Evolutionary conservation across 2,113 vertebrate genomes (phyloP), one percentile per base, ranked within the genome.

Genomic region (Illadopsis cleaveri): DNA sequence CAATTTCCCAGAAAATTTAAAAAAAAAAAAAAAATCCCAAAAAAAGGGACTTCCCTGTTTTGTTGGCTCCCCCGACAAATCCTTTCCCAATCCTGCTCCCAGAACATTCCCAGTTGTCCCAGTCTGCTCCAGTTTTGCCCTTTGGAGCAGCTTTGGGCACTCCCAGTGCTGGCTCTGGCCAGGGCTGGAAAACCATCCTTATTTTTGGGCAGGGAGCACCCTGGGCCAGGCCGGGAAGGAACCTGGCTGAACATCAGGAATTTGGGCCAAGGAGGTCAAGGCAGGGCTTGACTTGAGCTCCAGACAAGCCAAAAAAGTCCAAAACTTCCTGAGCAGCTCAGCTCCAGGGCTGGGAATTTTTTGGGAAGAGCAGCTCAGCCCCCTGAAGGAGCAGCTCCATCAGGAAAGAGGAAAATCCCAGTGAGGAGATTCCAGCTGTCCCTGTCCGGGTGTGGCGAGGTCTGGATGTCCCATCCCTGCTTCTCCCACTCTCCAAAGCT

Each of bases 251-350:
- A 47, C 16, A 64, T 40, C 90, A 79, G 48, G 57, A 71, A 19
- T 21, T 47, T n/a, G 47, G 31, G 90, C 87, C 53, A 66, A 82
- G 4, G 3, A 91, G 50, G 60, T 56, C 51, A 61, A 61, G 28
- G 42, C 23, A 40, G 27, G 35, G 69, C 12, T 90, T 13, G 30
- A 15, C 20, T 69, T 16, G 45, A 73, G 69, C 82, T 64, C 48
- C 82, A 38, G n/a, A 23, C 6, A 15, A 47, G 8, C 8, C 0
- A 0, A 38, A n/a, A n/a, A n/a, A 4, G 25, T 20, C 72, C 9
- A 0, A 17, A 91, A 73, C 47, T 73, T 37, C 56, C n/a, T 1
- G 0, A 12, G 30, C 18, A 31, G 53, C 53, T 82, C 56, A 25
- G 5, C 10, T 15, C 12, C 5, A 12, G 40, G 50, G 31, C 45